Conservation (phyloP, 1,140 invertebrate species). For the Drosophila burlai region DNA sequence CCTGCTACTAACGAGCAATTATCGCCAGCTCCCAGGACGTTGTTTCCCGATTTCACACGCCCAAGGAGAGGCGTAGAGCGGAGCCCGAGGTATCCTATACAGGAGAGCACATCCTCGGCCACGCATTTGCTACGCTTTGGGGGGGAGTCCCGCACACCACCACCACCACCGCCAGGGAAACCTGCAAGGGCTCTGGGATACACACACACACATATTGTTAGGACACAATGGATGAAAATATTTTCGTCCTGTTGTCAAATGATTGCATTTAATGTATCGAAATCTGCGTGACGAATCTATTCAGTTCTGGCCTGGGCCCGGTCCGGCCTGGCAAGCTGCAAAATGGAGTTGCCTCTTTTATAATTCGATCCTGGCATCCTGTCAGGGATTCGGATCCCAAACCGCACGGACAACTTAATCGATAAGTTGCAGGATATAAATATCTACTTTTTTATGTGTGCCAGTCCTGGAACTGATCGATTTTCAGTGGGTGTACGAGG, state of each 20-base stretch:
- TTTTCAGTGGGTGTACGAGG: constrained; percentile 44
- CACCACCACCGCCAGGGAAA: constrained; percentile 8
- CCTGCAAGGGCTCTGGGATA: constrained; percentile 17
- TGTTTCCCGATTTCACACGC: constrained; percentile 56
- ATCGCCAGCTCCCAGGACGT: constrained; percentile 75
- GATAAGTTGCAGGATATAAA: constrained; percentile 33
- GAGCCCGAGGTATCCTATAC: constrained; percentile 24
- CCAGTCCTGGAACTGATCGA: constrained; percentile 43
- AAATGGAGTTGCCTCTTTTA: constrained; percentile 64
- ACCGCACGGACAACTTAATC: constrained; percentile 64
- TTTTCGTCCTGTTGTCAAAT: constrained; percentile 85
- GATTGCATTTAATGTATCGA: constrained; percentile 85
- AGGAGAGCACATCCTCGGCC: constrained; percentile 53
- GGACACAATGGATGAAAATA: constrained; percentile 84
- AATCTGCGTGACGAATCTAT: constrained; percentile 84
- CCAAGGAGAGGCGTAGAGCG: constrained; percentile 15
- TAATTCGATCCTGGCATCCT: constrained; percentile 74
- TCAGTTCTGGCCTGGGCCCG: constrained; percentile 37
- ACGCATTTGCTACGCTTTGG: constrained; percentile 77
- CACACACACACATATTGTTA: constrained; percentile 54
- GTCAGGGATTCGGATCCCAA: constrained; percentile 44
- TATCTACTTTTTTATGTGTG: constrained; percentile 6
- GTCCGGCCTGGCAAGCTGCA: constrained; percentile 40
- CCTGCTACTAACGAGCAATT: constrained; percentile 83
- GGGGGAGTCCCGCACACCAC: constrained; percentile 58